These are phyloP conservation scores for Sphenodon punctatus DNA, from an alignment of 2,797 vertebrate species.

Conservation along the genomic window DNA sequence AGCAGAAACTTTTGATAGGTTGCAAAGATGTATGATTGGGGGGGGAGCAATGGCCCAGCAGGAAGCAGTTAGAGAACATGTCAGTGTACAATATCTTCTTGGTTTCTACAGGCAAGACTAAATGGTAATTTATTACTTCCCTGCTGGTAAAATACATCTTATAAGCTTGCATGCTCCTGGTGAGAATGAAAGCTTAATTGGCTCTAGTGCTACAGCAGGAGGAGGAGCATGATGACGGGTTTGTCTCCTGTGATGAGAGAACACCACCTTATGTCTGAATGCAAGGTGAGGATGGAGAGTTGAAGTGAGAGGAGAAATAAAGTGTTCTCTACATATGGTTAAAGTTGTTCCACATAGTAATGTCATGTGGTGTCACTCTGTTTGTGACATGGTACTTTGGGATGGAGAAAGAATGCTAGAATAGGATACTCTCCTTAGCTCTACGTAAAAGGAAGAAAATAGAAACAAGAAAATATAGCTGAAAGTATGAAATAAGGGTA, in stretches of 20 bases:
- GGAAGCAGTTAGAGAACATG: conserved; percentile 33
- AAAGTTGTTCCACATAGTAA: neutral
- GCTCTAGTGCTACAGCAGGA: neutral
- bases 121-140: conserved; percentile 26
- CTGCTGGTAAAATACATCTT: conserved; percentile 6
- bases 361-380: neutral
- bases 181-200: conserved; percentile 17
- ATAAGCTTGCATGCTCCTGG: neutral
- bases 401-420: neutral
- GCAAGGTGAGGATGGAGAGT: neutral
- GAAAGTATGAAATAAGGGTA: neutral
- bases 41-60: neutral
- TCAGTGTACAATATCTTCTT: conserved; percentile 25
- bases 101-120: conserved; percentile 20
- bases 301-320: neutral
- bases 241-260: neutral
- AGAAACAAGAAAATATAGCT: neutral
- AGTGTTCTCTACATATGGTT: neutral
- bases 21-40: neutral
- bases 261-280: neutral
- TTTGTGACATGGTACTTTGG: neutral
- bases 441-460: neutral
- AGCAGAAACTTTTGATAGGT: neutral
- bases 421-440: neutral
- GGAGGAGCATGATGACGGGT: neutral